These are phyloP conservation scores for Dendrocincla fuliginosa DNA, from an alignment of 2,797 vertebrate species.

Conservation along the genomic window DNA sequence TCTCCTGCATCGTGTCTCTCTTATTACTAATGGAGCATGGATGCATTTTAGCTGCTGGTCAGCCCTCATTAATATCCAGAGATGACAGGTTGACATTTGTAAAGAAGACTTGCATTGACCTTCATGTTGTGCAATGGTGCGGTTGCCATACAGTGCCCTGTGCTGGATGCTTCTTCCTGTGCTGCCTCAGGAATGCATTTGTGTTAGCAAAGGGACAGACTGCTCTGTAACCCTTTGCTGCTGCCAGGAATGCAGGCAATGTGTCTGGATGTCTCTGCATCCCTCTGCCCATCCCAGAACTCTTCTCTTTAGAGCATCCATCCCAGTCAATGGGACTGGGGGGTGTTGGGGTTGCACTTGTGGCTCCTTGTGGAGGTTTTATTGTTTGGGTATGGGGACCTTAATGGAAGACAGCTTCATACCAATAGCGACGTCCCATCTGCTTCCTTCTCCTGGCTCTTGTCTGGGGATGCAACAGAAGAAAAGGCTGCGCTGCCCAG, in stretches of 20 bases:
- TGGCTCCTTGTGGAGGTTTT: background rate
- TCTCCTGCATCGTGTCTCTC: constrained; percentile 23
- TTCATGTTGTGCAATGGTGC: constrained; percentile 65
- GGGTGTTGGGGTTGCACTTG: accelerated
- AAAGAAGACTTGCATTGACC: constrained; percentile 62
- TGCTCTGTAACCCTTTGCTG: constrained; percentile 34
- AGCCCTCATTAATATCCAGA: constrained; percentile 72
- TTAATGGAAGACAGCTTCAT: background rate
- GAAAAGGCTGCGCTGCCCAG: background rate
- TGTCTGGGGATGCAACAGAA: background rate
- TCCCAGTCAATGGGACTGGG: accelerated
- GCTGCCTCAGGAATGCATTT: constrained; percentile 4
- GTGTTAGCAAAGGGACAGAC: background rate
- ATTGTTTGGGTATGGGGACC: background rate
- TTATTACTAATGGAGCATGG: constrained; percentile 70
- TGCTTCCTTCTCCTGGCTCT: background rate
- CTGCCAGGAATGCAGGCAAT: background rate
- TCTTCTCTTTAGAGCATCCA: background rate
- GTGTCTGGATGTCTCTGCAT: background rate
- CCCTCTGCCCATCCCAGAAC: background rate
- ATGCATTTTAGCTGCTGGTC: constrained; percentile 71
- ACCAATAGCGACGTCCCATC: accelerated
- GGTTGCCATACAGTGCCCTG: constrained; percentile 32
- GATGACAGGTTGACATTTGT: constrained; percentile 72
- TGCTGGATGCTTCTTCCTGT: constrained; percentile 25